Conservation (phyloP, 2,113 vertebrate species). For the Paramisgurnus dabryanus region DNA sequence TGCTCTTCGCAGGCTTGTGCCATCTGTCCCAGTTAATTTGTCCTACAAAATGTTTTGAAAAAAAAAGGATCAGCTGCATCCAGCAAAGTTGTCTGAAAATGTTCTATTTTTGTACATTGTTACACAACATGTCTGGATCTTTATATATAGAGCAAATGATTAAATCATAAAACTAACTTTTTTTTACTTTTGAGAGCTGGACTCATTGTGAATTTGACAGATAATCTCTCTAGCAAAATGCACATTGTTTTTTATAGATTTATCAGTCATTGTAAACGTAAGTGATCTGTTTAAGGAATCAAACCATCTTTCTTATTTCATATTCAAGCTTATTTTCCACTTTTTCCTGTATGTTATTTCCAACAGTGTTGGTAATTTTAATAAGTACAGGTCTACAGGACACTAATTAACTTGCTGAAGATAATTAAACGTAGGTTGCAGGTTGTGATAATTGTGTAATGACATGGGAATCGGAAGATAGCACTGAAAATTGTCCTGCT, state of each 20-base stretch:
- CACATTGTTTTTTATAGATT: background rate
- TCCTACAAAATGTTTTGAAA: background rate
- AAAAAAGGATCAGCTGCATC: background rate
- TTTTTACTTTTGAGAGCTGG: background rate
- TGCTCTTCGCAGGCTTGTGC: background rate
- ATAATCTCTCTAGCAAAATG: constrained; percentile 3
- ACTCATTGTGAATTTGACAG: constrained; percentile 16
- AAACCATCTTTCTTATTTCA: background rate
- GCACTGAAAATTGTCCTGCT: constrained; percentile 63
- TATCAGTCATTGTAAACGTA: background rate
- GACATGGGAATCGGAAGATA: constrained; percentile 66
- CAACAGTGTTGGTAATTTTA: constrained; percentile 51
- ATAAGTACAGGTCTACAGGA: constrained; percentile 53
- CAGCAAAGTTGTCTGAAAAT: background rate
- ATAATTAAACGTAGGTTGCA: constrained; percentile 72
- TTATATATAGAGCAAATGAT: constrained; percentile 10
- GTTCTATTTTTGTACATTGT: constrained; percentile 14
- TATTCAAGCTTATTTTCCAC: background rate
- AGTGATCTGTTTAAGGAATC: background rate
- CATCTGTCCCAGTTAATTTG: constrained; percentile 15
- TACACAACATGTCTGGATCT: constrained; percentile 15
- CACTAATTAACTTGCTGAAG: constrained; percentile 68
- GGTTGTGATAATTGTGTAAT: constrained; percentile 69
- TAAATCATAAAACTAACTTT: background rate
- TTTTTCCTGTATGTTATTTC: constrained; percentile 16